phyloP scores from a whole-genome alignment of 2,888 invertebrate genomes.

The Nemotelus pantherinus region DNA sequence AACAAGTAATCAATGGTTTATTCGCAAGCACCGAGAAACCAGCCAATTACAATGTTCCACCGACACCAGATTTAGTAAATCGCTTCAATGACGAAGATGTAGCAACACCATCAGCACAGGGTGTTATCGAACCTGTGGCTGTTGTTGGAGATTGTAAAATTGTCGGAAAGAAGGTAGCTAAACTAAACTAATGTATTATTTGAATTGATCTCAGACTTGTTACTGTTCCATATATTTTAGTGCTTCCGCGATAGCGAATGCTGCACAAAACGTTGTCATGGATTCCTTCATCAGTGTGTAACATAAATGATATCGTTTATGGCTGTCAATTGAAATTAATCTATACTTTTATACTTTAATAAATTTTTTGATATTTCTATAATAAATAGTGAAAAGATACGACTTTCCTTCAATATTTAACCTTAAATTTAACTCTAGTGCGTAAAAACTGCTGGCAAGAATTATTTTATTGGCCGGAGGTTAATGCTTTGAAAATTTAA shows the following conservation, averaged over 20 bases:
- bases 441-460: no score
- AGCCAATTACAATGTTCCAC: constrained; percentile 27
- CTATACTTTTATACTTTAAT: background rate
- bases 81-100: constrained; percentile 39
- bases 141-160: constrained; percentile 18
- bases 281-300: constrained; percentile 61
- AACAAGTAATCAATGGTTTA: constrained; percentile 34
- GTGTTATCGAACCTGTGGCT: background rate
- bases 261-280: constrained; percentile 59
- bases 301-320: constrained; percentile 52
- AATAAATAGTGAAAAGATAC: no score
- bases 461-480: no score
- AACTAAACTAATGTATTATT: background rate
- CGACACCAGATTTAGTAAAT: background rate
- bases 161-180: constrained; percentile 46
- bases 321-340: background rate
- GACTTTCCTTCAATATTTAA: no score
- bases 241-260: constrained; percentile 58
- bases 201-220: background rate
- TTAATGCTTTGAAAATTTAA: no score
- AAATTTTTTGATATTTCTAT: no score
- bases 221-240: constrained; percentile 52
- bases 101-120: background rate
- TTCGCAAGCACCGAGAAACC: constrained; percentile 42
- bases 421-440: no score